Evolutionary conservation across 1,140 invertebrate species (phyloP).

Genomic region (Eurosta solidaginis): DNA sequence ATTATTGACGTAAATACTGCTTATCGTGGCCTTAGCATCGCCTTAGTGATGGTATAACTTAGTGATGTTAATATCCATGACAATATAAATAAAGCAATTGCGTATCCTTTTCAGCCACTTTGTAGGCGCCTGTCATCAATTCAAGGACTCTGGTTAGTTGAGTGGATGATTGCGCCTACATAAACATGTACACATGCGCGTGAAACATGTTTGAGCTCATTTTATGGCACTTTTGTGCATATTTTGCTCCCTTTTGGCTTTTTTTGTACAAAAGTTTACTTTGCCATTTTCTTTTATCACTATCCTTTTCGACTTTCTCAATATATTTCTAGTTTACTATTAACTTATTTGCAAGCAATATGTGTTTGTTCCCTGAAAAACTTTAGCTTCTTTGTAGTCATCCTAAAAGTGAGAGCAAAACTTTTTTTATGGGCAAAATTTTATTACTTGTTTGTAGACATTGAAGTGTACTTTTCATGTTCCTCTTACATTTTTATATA

Average conservation of each 20-base stretch:
- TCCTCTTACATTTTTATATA: too few species aligned
- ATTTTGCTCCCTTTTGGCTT: neutral
- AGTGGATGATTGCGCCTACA: neutral
- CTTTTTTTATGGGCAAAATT: neutral
- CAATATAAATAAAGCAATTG: slow-evolving; percentile 8
- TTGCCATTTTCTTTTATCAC: neutral
- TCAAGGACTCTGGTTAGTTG: neutral
- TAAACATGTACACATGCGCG: too few species aligned
- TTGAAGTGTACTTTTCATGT: too few species aligned
- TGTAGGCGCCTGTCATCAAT: slow-evolving; percentile 3
- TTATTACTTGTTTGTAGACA: too few species aligned
- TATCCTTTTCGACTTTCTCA: too few species aligned
- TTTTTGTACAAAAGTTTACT: neutral
- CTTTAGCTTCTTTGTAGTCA: neutral
- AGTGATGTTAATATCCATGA: too few species aligned
- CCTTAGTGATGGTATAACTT: too few species aligned
- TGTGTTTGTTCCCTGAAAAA: neutral
- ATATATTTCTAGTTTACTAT: neutral
- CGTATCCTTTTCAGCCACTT: slow-evolving; percentile 25
- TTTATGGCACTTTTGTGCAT: slow-evolving; percentile 2
- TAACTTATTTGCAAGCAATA: neutral
- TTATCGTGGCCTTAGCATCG: too few species aligned
- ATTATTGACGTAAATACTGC: too few species aligned
- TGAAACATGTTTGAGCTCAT: too few species aligned
- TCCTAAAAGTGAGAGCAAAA: neutral